Evolutionary conservation across 30 jellyfish, hydroid and myxozoan genomes (phyloP).

Genomic region (Turritopsis rubra): DNA sequence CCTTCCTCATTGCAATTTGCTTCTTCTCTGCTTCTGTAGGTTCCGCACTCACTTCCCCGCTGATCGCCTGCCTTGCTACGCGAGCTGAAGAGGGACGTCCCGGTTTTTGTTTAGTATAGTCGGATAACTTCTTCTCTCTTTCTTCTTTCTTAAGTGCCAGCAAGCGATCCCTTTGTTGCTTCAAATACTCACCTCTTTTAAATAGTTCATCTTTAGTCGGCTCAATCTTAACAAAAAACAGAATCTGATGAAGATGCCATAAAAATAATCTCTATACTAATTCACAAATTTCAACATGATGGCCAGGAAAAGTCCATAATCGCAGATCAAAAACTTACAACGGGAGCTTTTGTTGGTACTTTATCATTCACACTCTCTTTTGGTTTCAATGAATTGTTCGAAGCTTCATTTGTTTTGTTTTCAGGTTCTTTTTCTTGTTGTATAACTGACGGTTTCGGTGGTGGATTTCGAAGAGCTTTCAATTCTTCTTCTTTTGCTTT

Average conservation of each 20-base stretch:
- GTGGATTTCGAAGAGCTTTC: background rate
- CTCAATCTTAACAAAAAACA: background rate
- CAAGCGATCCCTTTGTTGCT: conserved; percentile 78
- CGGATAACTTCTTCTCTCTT: conserved; percentile 63
- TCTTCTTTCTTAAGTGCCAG: conserved; percentile 72
- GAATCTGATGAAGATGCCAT: no score
- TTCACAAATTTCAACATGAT: background rate
- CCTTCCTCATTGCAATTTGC: conserved; percentile 69
- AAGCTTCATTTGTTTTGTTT: background rate
- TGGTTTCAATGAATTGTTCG: background rate
- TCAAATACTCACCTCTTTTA: conserved; percentile 64
- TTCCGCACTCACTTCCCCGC: conserved; percentile 17
- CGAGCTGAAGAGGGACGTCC: conserved; percentile 79
- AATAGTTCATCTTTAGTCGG: conserved; percentile 52
- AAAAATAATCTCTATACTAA: no score
- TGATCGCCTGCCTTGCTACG: conserved; percentile 72
- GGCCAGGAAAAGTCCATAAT: background rate
- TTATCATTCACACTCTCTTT: background rate
- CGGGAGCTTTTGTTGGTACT: background rate
- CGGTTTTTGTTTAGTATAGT: conserved; percentile 44
- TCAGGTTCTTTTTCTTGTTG: background rate
- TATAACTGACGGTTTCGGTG: background rate
- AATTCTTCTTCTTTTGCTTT: background rate
- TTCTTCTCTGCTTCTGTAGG: conserved; percentile 37
- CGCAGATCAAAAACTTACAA: background rate